Conservation (phyloP, 2,888 invertebrate genomes). For the Chrysolina americana region DNA sequence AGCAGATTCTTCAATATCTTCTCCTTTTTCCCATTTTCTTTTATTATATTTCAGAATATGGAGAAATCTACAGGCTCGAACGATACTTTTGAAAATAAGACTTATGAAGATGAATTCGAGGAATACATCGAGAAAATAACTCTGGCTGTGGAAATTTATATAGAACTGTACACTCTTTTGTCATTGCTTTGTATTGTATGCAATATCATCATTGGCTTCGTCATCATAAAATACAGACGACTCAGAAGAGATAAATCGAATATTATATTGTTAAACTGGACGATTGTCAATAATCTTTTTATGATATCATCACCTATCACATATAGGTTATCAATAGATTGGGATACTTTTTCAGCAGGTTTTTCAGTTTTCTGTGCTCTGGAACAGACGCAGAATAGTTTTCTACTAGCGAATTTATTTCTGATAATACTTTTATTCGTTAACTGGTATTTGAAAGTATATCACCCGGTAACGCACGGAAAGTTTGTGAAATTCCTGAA, state of each 20-base stretch:
- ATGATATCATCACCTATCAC: constrained; percentile 36
- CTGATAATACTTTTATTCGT: constrained; percentile 38
- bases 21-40: background rate
- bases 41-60: constrained; percentile 33
- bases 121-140: constrained; percentile 4
- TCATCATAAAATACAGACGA: constrained; percentile 43
- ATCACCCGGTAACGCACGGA: constrained; percentile 27
- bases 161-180: constrained; percentile 40
- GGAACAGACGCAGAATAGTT: constrained; percentile 35
- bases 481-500: constrained; percentile 37
- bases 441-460: constrained; percentile 44
- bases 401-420: constrained; percentile 34
- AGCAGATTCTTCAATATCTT: background rate
- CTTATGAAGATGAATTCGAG: background rate
- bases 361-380: constrained; percentile 30
- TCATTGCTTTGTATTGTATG: constrained; percentile 38
- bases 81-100: constrained; percentile 1
- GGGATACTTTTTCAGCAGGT: background rate
- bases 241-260: constrained; percentile 43
- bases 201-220: constrained; percentile 40
- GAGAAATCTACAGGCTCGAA: background rate
- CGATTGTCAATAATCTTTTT: constrained; percentile 38
- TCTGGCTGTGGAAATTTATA: constrained; percentile 15
- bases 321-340: constrained; percentile 28
- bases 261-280: constrained; percentile 44